Base-by-base conservation (phyloP, 2,797 vertebrate species). In the Choloepus didactylus region DNA sequence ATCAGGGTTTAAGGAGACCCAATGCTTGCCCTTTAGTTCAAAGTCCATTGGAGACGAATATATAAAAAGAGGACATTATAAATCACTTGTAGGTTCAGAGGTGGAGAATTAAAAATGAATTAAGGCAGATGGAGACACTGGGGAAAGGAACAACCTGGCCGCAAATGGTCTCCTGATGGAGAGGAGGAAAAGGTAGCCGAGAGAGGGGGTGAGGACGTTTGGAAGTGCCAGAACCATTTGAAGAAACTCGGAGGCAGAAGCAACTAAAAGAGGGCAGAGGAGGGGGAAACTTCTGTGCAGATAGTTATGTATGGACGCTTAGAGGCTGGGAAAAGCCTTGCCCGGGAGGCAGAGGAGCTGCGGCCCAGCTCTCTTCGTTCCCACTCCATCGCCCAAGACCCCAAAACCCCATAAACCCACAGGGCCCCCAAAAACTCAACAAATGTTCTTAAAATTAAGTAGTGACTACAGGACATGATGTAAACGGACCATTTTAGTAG, bases 261-360 rank as follows among this genome's bases (percentile, higher is more conserved):
- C 21, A 83, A 27, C 35, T 73, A 25, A 27, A 84, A 14, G 80
- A 6, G 5, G 31, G 35, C 16, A 44, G 46, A 54, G 10, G 49
- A n/a, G 25, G 62, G 10, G 1, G 35, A 18, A 1, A 31, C 18
- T 12, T 69, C 23, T n/a, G 4, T 44, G 31, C 72, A 80, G 72
- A 44, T 1, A 49, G 29, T 62, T 35, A 16, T 0, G 35, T 35
- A 35, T 35, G 35, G 25, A 31, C 69, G 35, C 79, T 54, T 11
- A 7, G 11, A 29, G 1, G 1, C 35, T 27, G 3, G 38, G 21
- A 46, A 46, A 27, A 0, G 3, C 21, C 31, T 5, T 35, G 60
- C 3, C 46, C 18, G 18, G 15, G 54, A 54, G 54, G 60, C 25
- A 11, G 2, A 14, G 31, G 1, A 44, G 35, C 6, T 31, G 6